Evolutionary conservation across 1,140 invertebrate species (phyloP), one percentile per base, ranked within the genome.

Genomic region (Cheumatopsyche charites): DNA sequence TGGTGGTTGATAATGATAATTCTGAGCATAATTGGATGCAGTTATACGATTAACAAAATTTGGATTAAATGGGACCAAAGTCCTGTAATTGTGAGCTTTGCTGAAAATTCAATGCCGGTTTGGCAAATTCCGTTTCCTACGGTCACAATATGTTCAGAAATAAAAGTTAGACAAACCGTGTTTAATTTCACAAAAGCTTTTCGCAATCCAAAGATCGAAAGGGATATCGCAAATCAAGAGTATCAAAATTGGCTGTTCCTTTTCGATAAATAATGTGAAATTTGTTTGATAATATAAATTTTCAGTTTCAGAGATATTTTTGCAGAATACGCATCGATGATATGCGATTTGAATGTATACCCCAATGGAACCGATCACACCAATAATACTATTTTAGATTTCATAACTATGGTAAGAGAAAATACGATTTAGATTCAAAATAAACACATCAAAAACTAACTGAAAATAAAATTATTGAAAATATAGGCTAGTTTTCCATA

Each of bases 91-190:
- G 82, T 86, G 3, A 82, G 82, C 41, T 85, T 89, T 76, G 86
- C 86, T 25, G 86, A 88, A 76, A 86, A 84, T 52, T 84, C 87
- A 0, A 88, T 86, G 17, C 86, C 87, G 1, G 85, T 89, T 7
- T 88, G 86, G 85, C 81, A 83, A 81, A 86, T 89, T 42, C 87
- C 88, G 0, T 89, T 88, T 73, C 88, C 88, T 12, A 84, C 87
- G 0, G 82, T 89, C 11, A 88, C 87, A 0, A 81, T 89, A 17
- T 89, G 88, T 69, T 83, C 86, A 2, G 86, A 88, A 79, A 87
- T 84, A 2, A 88, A 88, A 75, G 79, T 85, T 0, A 80, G 80
- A 29, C 82, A 84, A 74, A 80, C 77, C 0, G 74, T 80, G 21
- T 87, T 86, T 70, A 87, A 88, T 78, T 87, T 82, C 69, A 88